Evolutionary conservation across 2,797 vertebrate species (phyloP), one percentile per base, ranked within the genome.

Genomic region (Taeniopygia guttata): DNA sequence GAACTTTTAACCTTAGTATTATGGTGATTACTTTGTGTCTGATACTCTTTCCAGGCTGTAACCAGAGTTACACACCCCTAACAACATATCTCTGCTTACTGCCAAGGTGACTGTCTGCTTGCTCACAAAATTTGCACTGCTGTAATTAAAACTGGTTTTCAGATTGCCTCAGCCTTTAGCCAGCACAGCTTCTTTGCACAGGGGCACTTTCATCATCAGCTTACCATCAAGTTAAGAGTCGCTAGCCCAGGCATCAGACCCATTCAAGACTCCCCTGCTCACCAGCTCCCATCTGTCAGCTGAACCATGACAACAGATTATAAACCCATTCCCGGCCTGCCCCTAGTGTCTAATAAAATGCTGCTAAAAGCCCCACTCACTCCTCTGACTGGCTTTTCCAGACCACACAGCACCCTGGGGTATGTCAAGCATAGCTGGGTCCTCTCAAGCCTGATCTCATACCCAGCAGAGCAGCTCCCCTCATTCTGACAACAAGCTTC

Each of bases 241-340:
- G 66, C 42, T 42, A 93, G 45, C 36, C 62, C 4, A 55, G 36
- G 51, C 75, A 79, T 93, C 36, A 4, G 11, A 81, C 69, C 34
- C 19, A 52, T 63, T 86, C 48, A 81, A 86, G 76, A 63, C 34
- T 86, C 25, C 32, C 7, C n/a, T 58, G 54, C 73, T 87, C 77
- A 81, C 69, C n/a, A 63, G 63, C 66, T 67, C 70, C 90, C 86
- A 93, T 88, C 85, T 95, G 88, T 89, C 85, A 94, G 62, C 32
- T 90, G 90, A 95, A 93, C 83, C 94, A 54, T 76, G 51, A 79
- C 77, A 81, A 59, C 16, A 76, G 83, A 76, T 86, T 94, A 91
- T 63, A 93, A 94, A 91, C 83, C 25, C 62, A 69, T 87, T 77
- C 45, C 81, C 70, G 49, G 42, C 17, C 73, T 88, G 59, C 74